Evolutionary conservation across 2,888 invertebrate species (phyloP).

Genomic region (Drosophila mercatorum): DNA sequence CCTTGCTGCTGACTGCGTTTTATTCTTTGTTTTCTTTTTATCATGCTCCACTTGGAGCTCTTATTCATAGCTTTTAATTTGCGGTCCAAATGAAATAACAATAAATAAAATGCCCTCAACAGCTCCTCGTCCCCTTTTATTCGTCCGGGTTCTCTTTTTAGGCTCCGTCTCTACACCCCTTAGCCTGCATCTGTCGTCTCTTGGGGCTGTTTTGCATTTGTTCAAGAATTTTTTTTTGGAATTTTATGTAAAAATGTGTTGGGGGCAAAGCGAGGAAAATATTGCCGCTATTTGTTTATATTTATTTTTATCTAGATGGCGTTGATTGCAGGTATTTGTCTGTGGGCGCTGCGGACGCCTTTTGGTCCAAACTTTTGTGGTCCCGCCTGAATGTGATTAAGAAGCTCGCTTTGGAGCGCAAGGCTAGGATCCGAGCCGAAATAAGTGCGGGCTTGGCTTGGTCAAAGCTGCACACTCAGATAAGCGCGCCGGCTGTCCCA

Average conservation of each 20-base stretch:
- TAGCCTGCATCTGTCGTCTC: neutral
- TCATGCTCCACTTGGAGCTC: conserved; percentile 61
- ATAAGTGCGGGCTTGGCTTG: conserved; percentile 7
- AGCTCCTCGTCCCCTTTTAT: conserved; percentile 14
- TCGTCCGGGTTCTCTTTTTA: neutral
- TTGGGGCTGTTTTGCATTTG: conserved; percentile 44
- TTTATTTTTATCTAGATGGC: conserved; percentile 79
- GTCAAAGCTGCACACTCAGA: conserved; percentile 31
- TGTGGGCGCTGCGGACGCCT: conserved; percentile 44
- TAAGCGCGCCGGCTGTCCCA: conserved; percentile 23
- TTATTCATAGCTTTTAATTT: conserved; percentile 80
- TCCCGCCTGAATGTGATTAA: conserved; percentile 48
- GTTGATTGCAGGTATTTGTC: conserved; percentile 77
- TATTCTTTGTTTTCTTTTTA: conserved; percentile 30
- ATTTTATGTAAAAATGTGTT: conserved; percentile 72
- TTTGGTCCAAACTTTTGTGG: conserved; percentile 30
- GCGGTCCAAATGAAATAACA: conserved; percentile 79
- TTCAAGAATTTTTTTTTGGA: conserved; percentile 53
- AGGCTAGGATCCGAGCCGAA: conserved; percentile 1
- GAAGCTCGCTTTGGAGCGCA: conserved; percentile 35
- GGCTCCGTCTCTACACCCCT: neutral
- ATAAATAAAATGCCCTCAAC: conserved; percentile 74
- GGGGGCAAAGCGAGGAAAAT: conserved; percentile 15
- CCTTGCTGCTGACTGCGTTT: conserved; percentile 42
- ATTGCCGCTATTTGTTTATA: conserved; percentile 72